Base-by-base conservation (phyloP, 1,140 invertebrate species). In the Drosophila pandora region DNA sequence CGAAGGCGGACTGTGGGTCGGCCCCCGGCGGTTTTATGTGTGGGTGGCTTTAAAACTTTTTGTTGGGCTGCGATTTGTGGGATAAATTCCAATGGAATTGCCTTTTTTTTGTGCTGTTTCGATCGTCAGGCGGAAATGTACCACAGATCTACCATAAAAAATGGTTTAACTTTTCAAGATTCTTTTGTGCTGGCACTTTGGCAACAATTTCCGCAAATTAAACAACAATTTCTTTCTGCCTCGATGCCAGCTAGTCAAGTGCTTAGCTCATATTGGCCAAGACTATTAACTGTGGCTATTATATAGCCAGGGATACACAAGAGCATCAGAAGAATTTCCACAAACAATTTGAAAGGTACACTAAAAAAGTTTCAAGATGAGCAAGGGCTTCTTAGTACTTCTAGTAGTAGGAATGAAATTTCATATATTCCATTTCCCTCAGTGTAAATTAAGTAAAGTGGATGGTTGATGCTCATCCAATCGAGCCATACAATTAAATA, bases 141-240 rank as follows among this genome's bases (percentile, higher is more conserved):
- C 34, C 10, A 37, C 34, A 37, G 10, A 37, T 4, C 34, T 12
- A 37, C 2, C 34, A 37, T 37, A 12, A 37, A 21, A 47, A 47
- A 47, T 47, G 17, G 43, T 53, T 53, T 7, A 30, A 17, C 49
- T 30, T 8, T 10, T 17, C 32, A 13, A n/a, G 13, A 39, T 28
- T 41, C 43, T 54, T 22, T 57, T 75, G 30, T 47, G 34, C 48
- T 34, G 65, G 50, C 80, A 75, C 76, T 84, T 72, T 75, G 64
- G 70, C 65, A 71, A 64, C 82, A 87, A 87, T 87, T 87, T 87
- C 82, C 82, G 82, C 82, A 87, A 87, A 87, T 87, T 87, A 87
- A 87, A 78, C 61, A 76, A 73, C 82, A 77, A 87, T 85, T 80
- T 85, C 82, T 87, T 82, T 81, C 69, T 82, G 82, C 78, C 81